Conservation (phyloP, 1,140 invertebrate genomes). For the Sitobion miscanthi region DNA sequence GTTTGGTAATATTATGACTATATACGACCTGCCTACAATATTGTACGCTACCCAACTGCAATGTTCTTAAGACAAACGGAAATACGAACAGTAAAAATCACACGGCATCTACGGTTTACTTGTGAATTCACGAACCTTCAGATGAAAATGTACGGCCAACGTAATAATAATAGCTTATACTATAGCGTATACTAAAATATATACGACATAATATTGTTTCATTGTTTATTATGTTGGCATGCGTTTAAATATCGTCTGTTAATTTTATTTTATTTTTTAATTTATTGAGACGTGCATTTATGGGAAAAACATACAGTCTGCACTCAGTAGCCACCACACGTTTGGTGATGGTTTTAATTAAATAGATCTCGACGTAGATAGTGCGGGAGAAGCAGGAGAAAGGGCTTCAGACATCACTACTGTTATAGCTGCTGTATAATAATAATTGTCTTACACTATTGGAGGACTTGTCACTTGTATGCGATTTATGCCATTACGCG, state of each 20-base stretch:
- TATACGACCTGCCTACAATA: no score
- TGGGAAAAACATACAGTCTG: no score
- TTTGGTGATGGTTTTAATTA: background rate
- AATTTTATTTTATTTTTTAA: no score
- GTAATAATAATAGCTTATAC: background rate
- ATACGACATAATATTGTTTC: background rate
- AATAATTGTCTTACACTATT: no score
- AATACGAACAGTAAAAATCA: background rate
- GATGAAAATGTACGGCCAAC: background rate
- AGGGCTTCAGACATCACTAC: background rate
- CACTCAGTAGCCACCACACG: no score
- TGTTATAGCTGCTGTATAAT: background rate
- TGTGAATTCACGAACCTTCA: background rate
- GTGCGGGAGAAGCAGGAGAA: background rate
- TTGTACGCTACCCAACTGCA: background rate
- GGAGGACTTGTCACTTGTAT: no score
- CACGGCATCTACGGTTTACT: background rate
- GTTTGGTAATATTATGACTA: no score
- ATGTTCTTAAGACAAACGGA: background rate
- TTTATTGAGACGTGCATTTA: no score
- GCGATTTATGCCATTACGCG: no score
- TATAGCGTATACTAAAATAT: background rate
- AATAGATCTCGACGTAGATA: background rate
- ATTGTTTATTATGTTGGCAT: background rate
- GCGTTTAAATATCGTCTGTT: background rate